Percentiles rank a stretch among this genome's conserved stretches.
These are phyloP conservation scores for Gracilinanus agilis DNA, from an alignment of 2,113 vertebrate genomes.

Conservation along the genomic window DNA sequence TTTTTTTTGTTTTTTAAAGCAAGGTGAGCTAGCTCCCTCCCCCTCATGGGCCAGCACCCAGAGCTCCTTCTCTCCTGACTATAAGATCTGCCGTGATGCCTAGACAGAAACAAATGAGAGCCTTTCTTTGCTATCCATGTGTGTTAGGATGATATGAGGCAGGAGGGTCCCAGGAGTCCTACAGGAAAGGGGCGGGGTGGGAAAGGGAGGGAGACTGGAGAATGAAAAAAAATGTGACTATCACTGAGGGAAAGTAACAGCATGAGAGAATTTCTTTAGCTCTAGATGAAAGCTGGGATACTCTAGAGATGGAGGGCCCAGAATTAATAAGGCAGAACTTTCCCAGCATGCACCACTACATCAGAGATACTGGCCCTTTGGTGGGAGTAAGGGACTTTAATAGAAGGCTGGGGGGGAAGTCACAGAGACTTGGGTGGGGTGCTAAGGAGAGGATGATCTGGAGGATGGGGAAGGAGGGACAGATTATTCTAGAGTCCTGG, in stretches of 20 bases:
- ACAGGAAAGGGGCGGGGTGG: neutral
- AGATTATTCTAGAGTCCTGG: neutral
- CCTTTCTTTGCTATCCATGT: neutral
- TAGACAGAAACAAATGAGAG: slow-evolving; percentile 1
- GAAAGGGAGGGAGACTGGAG: neutral
- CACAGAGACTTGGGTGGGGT: neutral
- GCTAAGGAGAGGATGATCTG: neutral
- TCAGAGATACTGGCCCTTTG: neutral
- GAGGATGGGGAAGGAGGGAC: neutral
- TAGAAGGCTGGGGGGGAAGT: neutral
- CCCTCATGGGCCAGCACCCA: neutral
- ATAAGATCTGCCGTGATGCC: neutral
- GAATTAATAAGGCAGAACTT: slow-evolving; percentile 1
- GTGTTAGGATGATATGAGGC: neutral
- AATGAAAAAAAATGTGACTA: neutral
- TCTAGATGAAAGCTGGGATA: neutral
- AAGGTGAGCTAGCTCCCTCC: neutral
- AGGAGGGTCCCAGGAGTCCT: slow-evolving; percentile 5
- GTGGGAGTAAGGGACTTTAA: slow-evolving; percentile 1
- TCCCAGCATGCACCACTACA: neutral
- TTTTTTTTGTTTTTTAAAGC: neutral
- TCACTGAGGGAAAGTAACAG: neutral
- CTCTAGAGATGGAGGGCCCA: neutral
- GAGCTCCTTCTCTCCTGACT: neutral
- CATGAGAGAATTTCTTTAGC: neutral